Base-by-base conservation (phyloP, 2,113 vertebrate genomes). In the Tachysurus vachellii region DNA sequence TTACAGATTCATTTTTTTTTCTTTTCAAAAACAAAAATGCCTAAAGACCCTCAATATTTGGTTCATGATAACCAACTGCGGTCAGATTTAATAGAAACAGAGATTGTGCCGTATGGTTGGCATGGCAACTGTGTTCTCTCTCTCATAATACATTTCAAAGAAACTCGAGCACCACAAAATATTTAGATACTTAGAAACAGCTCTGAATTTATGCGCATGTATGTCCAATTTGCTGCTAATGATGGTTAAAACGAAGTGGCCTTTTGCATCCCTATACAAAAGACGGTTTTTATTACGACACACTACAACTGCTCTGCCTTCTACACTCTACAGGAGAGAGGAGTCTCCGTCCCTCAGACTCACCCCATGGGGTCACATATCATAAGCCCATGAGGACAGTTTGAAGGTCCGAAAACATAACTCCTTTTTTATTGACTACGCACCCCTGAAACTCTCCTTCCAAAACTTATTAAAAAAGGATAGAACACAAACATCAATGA, bases 261-360 rank as follows among this genome's bases (percentile, higher is more conserved):
- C 59, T 76, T 87, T 84, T 80, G 57, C 81, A 36, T 77, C 76
- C 31, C 62, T 68, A 82, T 81, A 82, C 61, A 81, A 93, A 93
- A 93, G 91, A 94, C 93, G 91, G 90, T 89, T 89, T 92, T 93
- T 91, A 88, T 88, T 94, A 93, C 5, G 92, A 93, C 89, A 90
- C 89, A 90, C 91, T 93, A 94, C 92, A 86, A 92, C 92, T 91
- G 91, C 92, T 87, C 92, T 93, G 94, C 89, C 91, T 80, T 89
- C 93, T 95, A 94, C 84, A 26, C 80, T 94, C 94, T 94, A 95
- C 91, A 92, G 90, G 92, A 94, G 93, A 88, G 92, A 94, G 93
- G 90, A 84, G 91, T 91, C 92, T 93, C 92, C 92, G 91, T 36
- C 8, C 23, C 14, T 75, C 68, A 3, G 0, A 54, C 59, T n/a